Base-by-base conservation (phyloP, 2,797 vertebrate species). In the Poecile montanus region DNA sequence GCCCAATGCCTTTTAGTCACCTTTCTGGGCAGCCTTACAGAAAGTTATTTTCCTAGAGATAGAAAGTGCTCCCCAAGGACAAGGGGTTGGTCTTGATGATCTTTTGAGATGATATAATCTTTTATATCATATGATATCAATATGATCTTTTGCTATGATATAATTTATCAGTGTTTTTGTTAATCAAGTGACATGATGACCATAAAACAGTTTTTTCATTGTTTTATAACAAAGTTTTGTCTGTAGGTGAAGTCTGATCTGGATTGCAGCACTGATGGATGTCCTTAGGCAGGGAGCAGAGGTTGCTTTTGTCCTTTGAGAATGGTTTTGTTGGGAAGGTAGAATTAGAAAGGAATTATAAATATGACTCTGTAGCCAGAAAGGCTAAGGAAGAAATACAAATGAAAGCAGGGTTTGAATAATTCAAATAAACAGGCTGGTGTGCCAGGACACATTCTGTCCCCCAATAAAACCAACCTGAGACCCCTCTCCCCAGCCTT, bases 231-330 rank as follows among this genome's bases (percentile, higher is more conserved):
- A 54, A 34, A n/a, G 26, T 77, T 45, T 30, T 63, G 38, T 68
- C 56, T 42, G 19, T 51, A 56, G 47, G 40, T 57, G 54, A 62
- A 48, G 1, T 26, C 45, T 67, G 45, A 30, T 27, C 61, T 27
- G 29, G 22, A 4, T 32, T 42, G 42, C 38, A 40, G 38, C 38
- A 40, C 38, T 20, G 32, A 30, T 61, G 1, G 0, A 0, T 5
- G 40, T 40, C 65, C 77, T 62, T 34, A 5, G 32, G 32, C 42
- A 66, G 65, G 45, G 65, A 73, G 42, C n/a, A 68, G 18, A 0
- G 3, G 20, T 19, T 30, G n/a, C 66, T 77, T 32, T 40, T 61
- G 32, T 50, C 42, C 60, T 50, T 45, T 42, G 90, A 4, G 45
- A 61, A 23, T n/a, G 3, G 4, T 73, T 82, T 36, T 34, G 34